Evolutionary conservation across 2,888 invertebrate genomes (phyloP).

Genomic region (Rapana venosa): DNA sequence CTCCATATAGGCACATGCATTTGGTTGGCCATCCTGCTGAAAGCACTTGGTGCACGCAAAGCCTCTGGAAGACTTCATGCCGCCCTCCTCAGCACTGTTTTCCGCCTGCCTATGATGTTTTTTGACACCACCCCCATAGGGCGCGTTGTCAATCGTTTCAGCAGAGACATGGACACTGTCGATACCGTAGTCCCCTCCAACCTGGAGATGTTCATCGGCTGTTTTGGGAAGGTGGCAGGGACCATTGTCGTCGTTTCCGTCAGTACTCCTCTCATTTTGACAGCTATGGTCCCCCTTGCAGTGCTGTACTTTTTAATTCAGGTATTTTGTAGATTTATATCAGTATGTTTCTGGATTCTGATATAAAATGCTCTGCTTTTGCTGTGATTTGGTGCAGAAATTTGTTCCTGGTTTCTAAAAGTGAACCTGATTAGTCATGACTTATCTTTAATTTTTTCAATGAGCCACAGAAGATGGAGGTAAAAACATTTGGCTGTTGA

Average conservation of each 20-base stretch:
- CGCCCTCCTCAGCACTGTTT: conserved; percentile 60
- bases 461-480: too few relatives aligned
- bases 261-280: conserved; percentile 57
- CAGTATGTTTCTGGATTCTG: too few relatives aligned
- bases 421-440: too few relatives aligned
- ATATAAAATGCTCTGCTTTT: conserved; percentile 53
- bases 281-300: background rate
- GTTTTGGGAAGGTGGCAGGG: conserved; percentile 52
- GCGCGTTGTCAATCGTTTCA: conserved; percentile 73
- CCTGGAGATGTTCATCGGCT: conserved; percentile 51
- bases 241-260: conserved; percentile 60
- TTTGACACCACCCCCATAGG: conserved; percentile 75
- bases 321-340: conserved; percentile 46
- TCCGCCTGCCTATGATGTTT: conserved; percentile 72
- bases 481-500: too few relatives aligned
- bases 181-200: conserved; percentile 67
- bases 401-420: background rate
- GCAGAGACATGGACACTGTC: conserved; percentile 74
- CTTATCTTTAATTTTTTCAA: too few relatives aligned
- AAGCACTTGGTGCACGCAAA: conserved; percentile 49
- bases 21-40: conserved; percentile 45
- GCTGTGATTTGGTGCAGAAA: conserved; percentile 71
- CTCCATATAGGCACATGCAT: conserved; percentile 35
- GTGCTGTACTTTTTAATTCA: conserved; percentile 23
- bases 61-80: conserved; percentile 64